A percentile compares a stretch with the other conserved stretches of the same genome.
Evolutionary conservation across 2,797 vertebrate genomes (phyloP).

Genomic region (Artibeus lituratus): DNA sequence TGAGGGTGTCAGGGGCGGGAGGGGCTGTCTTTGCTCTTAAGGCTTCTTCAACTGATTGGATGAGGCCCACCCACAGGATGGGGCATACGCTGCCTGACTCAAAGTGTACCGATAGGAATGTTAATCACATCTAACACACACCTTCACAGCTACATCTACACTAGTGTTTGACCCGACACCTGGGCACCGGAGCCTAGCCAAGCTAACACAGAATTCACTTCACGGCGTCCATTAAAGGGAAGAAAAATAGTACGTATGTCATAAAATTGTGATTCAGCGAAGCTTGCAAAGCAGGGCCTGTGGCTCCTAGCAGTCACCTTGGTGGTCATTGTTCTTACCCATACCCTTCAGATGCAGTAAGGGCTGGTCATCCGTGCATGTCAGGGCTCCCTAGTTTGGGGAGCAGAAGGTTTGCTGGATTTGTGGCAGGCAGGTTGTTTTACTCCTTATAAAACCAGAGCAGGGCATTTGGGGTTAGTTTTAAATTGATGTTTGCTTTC

Average conservation of each 20-base stretch:
- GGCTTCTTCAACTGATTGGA: not conserved
- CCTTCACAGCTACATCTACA: not conserved
- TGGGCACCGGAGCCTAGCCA: not conserved
- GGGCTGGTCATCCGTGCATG: not conserved
- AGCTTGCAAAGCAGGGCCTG: not conserved
- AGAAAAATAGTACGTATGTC: not conserved
- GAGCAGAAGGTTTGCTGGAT: not conserved
- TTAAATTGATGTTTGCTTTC: constrained; percentile 59
- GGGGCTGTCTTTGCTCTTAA: not conserved
- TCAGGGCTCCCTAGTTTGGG: not conserved
- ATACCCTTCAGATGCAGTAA: not conserved
- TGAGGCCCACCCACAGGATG: not conserved
- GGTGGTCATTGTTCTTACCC: not conserved
- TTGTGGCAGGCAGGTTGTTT: not conserved
- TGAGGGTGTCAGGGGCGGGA: rapidly evolving
- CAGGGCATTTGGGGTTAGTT: constrained; percentile 14
- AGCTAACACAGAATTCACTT: not conserved
- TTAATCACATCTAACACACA: not conserved
- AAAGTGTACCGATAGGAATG: not conserved
- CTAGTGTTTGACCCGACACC: not conserved
- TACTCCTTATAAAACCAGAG: constrained; percentile 5
- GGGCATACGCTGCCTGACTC: not conserved
- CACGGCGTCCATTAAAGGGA: not conserved
- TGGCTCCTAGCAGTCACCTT: not conserved
- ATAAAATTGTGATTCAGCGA: not conserved